A percentile compares a stretch with the other conserved stretches of the same genome.
Evolutionary conservation across 2,797 vertebrate species (phyloP).

Genomic region (Crocidura indochinensis): DNA sequence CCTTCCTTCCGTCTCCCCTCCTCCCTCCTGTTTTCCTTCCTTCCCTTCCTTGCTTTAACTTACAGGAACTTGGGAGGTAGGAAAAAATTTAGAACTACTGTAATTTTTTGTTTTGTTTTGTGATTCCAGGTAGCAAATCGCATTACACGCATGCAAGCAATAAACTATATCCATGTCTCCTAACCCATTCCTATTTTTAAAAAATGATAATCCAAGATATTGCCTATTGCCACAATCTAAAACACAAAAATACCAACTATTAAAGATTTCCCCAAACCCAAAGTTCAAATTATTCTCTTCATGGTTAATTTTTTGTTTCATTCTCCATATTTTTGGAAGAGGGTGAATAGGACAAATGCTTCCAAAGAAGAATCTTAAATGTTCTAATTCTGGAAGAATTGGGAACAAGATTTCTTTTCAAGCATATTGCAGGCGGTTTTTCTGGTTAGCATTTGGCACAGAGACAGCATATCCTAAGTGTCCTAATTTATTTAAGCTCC

Average conservation of each 20-base stretch:
- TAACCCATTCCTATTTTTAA: too few relatives aligned
- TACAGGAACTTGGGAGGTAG: too few relatives aligned
- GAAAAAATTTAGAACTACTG: too few relatives aligned
- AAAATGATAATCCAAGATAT: neutral
- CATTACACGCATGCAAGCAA: too few relatives aligned
- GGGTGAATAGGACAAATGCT: rapidly evolving
- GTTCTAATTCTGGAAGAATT: neutral
- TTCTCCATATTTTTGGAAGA: neutral
- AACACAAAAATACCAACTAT: conserved; percentile 54
- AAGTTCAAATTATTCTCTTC: conserved; percentile 36
- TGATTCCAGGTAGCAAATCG: too few relatives aligned
- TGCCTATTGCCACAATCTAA: conserved; percentile 29
- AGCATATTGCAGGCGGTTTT: conserved; percentile 7
- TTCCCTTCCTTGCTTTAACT: neutral
- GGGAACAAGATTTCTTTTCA: conserved; percentile 56
- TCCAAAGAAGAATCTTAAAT: conserved; percentile 37
- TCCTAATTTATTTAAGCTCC: conserved; percentile 37
- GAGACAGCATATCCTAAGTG: neutral
- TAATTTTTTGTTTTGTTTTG: too few relatives aligned
- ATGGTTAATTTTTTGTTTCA: conserved; percentile 25
- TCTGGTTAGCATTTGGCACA: neutral
- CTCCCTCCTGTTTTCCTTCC: too few relatives aligned
- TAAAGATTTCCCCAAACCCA: neutral
- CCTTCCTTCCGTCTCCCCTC: too few relatives aligned
- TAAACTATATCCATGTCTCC: too few relatives aligned